Evolutionary conservation across 1,140 invertebrate genomes (phyloP), one percentile per base, ranked within the genome.

Genomic region (Coenobita brevimanus): DNA sequence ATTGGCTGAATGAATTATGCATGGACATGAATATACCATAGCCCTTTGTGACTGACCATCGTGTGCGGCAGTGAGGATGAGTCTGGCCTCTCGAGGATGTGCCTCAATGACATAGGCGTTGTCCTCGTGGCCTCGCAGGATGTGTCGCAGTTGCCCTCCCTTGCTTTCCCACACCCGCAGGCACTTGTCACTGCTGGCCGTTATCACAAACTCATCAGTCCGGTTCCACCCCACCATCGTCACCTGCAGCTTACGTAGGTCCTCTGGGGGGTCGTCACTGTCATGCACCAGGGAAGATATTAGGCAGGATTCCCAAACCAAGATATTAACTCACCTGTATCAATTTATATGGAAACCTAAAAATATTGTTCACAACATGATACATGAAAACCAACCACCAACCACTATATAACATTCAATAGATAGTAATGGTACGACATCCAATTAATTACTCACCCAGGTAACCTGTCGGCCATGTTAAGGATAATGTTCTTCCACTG

Each of bases 151-250:
- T 89, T 94, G 93, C 17, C 95, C 96, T 30, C 93, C 94, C 43
- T 89, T 89, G 10, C 94, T 93, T 92, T 97, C 95, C 98, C 98
- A 99, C n/a, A 99, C 96, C 94, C 98, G 97, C 27, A 98, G 93
- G 1, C 94, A 92, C 91, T 93, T 92, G 93, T 98, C 97, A 92
- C 95, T 97, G 0, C 97, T 96, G 0, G 98, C 97, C 0, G 98
- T 99, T 4, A 99, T 95, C 24, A 99, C 96, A 92, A 94, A 96
- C 24, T 94, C 93, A 92, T 99, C 98, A 81, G 97, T 97, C 64
- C 94, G 93, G 93, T 96, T 97, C 98, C 98, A 99, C 46, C 95
- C 95, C 3, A 99, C 97, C 98, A 99, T 99, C 0, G 97, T 98
- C 0, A 99, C 98, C 93, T 96, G 95, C 21, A 96, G 92, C 91